Evolutionary conservation across 2,797 vertebrate species (phyloP), one percentile per base, ranked within the genome.

Genomic region (Neosilurus hyrtlii): DNA sequence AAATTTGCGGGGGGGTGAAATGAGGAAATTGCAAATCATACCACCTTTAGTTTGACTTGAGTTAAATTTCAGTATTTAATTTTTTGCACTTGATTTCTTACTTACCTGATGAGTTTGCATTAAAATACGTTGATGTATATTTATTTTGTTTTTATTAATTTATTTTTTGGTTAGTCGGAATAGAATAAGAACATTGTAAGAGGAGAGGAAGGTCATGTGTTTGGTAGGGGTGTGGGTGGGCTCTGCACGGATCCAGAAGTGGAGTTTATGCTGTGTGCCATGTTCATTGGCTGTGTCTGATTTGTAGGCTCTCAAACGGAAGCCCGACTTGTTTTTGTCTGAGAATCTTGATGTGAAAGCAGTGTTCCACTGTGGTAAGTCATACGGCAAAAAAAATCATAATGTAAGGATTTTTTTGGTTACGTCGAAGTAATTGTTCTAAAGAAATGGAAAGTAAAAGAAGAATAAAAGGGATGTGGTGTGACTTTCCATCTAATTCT

Each of bases 281-380:
- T 87, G 89, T 92, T 91, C 92, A 93, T 92, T 90, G 87, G 85
- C 86, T 95, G 84, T 93, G 89, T 97, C 92, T 97, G 91, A 94
- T 92, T 95, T 91, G 80, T 96, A 99, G 98, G 97, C 96, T 90
- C 94, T 99, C 94, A 99, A 99, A 95, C 94, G 97, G 95, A 99
- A 99, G 89, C 96, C 97, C 37, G 97, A 98, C 94, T 95, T 99
- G 91, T 99, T 96, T 95, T 94, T 98, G 91, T 97, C 97, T 89
- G 96, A 97, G 92, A 96, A 94, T 92, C 93, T 99, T 91, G 98
- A 99, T 62, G 96, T 98, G 92, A 99, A 98, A 93, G 97, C 98
- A 14, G 94, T 99, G 86, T 99, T 97, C 92, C 97, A 99, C 86
- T 99, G 98, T 91, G 98, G 98, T 99, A 93, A 97, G 98, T 96